Percentiles rank a stretch among this genome's conserved stretches.
Conservation (phyloP, 2,888 invertebrate species). For the Nysson spinosus region DNA sequence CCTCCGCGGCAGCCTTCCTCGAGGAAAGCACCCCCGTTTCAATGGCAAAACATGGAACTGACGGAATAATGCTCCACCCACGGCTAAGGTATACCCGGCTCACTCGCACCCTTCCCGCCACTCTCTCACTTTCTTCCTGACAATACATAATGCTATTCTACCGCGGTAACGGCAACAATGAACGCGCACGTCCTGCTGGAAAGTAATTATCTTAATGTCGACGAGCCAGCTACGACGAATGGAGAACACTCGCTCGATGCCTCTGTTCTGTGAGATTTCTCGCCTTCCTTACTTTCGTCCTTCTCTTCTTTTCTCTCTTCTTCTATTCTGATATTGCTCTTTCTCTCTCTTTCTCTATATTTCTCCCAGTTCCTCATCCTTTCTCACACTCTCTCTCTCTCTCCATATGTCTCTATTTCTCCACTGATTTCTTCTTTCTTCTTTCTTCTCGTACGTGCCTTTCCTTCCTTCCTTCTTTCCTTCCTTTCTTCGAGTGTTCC, state of each 20-base stretch:
- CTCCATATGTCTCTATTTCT: slow-evolving; percentile 5
- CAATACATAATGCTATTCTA: slow-evolving; percentile 65
- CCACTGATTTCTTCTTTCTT: too few species aligned
- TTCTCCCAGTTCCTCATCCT: slow-evolving; percentile 9
- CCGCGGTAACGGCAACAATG: slow-evolving; percentile 62
- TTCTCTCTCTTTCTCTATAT: slow-evolving; percentile 5
- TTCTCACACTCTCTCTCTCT: slow-evolving; percentile 7
- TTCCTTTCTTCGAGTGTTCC: slow-evolving; percentile 22
- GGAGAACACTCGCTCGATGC: slow-evolving; percentile 46
- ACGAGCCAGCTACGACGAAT: slow-evolving; percentile 55
- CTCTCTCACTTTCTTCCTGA: slow-evolving; percentile 58
- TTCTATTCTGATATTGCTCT: slow-evolving; percentile 5
- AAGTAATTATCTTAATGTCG: slow-evolving; percentile 68
- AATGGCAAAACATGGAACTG: slow-evolving; percentile 51
- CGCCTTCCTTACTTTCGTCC: slow-evolving; percentile 20
- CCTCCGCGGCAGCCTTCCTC: slow-evolving; percentile 27
- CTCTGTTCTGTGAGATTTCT: slow-evolving; percentile 28
- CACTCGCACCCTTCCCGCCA: slow-evolving; percentile 26
- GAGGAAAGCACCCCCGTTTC: slow-evolving; percentile 41
- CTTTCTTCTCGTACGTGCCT: too few species aligned
- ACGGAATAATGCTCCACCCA: slow-evolving; percentile 56
- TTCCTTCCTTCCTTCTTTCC: slow-evolving; percentile 4
- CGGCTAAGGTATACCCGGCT: slow-evolving; percentile 45
- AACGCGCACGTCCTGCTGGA: slow-evolving; percentile 62
- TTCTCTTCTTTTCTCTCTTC: neutral